Evolutionary conservation across 2,797 vertebrate genomes (phyloP).

Genomic region (Molossus alvarezi): DNA sequence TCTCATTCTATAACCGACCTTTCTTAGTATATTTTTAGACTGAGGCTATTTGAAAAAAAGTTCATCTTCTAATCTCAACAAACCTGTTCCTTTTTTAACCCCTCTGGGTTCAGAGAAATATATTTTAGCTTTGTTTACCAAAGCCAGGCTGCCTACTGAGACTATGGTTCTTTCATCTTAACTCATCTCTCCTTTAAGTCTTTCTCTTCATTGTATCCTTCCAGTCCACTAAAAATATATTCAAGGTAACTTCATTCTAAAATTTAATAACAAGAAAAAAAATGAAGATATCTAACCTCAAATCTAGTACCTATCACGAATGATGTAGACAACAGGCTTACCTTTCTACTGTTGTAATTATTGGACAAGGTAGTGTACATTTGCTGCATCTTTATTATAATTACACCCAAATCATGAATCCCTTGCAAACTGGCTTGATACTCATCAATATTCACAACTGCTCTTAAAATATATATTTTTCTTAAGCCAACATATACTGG

Average conservation of each 20-base stretch:
- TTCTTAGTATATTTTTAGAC: conserved; percentile 33
- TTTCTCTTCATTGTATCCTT: background rate
- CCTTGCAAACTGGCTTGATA: background rate
- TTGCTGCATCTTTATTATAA: background rate
- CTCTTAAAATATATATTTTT: background rate
- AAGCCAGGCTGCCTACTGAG: background rate
- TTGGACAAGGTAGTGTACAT: background rate
- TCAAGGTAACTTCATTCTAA: background rate
- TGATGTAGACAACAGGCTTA: background rate
- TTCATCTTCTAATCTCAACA: background rate
- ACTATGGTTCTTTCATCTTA: background rate
- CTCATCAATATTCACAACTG: background rate
- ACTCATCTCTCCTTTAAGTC: background rate
- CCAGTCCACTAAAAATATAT: background rate
- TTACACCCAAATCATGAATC: background rate
- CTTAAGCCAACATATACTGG: background rate
- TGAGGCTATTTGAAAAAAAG: background rate
- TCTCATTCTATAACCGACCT: background rate
- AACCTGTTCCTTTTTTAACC: background rate
- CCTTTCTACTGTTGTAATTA: background rate
- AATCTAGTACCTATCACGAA: background rate
- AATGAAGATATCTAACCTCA: background rate
- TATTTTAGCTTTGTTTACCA: conserved; percentile 5
- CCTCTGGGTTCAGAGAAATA: background rate
- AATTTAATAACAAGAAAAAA: background rate